These are phyloP conservation scores for Brachynemurus nebulosus DNA, from an alignment of 2,888 invertebrate species.

Conservation along the genomic window DNA sequence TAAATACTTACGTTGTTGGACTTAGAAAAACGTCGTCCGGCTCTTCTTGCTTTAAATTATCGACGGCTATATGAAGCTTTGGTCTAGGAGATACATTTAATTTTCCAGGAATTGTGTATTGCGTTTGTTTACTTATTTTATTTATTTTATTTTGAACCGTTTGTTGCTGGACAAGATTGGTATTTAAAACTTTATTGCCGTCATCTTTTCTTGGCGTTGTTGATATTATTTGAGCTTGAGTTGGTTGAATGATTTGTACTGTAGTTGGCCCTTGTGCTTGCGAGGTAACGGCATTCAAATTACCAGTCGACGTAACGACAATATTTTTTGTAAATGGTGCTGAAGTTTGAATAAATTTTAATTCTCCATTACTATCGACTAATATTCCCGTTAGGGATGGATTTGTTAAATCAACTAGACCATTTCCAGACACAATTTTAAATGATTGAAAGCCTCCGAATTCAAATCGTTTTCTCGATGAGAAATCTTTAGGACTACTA, in stretches of 20 bases:
- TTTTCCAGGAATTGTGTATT: conserved; percentile 25
- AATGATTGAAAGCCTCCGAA: conserved; percentile 39
- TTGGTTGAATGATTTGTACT: background rate
- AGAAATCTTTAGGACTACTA: conserved; percentile 70
- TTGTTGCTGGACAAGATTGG: conserved; percentile 14
- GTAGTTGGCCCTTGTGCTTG: background rate
- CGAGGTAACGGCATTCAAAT: conserved; percentile 4
- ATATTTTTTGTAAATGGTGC: conserved; percentile 32
- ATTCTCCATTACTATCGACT: conserved; percentile 45
- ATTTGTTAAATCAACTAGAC: conserved; percentile 39
- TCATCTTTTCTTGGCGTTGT: conserved; percentile 2
- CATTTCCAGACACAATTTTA: conserved; percentile 37
- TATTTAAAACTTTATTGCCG: conserved; percentile 14
- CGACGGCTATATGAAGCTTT: conserved; percentile 24
- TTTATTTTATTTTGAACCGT: background rate
- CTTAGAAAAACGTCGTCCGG: conserved; percentile 65
- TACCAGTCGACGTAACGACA: conserved; percentile 22
- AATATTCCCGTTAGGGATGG: conserved; percentile 39
- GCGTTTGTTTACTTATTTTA: conserved; percentile 22
- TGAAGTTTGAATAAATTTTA: conserved; percentile 43
- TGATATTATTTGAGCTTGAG: background rate
- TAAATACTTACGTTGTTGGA: conserved; percentile 39
- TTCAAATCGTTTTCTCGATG: conserved; percentile 39
- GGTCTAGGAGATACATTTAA: conserved; percentile 23
- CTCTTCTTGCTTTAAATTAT: conserved; percentile 44